phyloP scores from a whole-genome alignment of 92 coral and sea anemone species.

The Palythoa grandis region DNA sequence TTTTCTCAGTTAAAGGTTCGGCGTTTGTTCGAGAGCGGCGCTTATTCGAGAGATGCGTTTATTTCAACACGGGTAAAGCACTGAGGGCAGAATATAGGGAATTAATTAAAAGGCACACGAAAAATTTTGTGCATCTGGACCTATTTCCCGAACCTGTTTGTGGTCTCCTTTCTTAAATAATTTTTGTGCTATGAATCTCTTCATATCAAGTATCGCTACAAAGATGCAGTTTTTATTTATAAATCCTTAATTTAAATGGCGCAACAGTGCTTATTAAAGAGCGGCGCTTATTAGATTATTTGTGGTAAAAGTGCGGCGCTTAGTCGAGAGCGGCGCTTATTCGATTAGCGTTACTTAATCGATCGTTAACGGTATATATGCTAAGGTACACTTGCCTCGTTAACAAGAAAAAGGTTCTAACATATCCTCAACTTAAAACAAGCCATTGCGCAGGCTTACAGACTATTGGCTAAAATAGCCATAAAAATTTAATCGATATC shows the following conservation, averaged over 20 bases:
- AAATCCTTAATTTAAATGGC: slow-evolving; percentile 3
- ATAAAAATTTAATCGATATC: too few relatives aligned
- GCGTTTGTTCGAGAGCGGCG: too few relatives aligned
- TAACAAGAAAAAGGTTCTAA: too few relatives aligned
- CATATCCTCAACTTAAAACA: too few relatives aligned
- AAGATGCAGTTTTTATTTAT: not conserved
- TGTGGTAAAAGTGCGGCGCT: slow-evolving; percentile 4
- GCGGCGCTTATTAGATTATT: slow-evolving; percentile 9
- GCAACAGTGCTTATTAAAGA: slow-evolving; percentile 3
- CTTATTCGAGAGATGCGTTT: too few relatives aligned
- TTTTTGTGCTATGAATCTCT: not conserved
- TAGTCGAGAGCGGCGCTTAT: not conserved
- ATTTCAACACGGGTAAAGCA: too few relatives aligned
- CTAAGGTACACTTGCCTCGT: too few relatives aligned
- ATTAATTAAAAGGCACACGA: not conserved
- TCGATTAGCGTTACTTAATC: slow-evolving; percentile 15
- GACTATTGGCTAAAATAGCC: too few relatives aligned
- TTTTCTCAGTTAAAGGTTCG: too few relatives aligned
- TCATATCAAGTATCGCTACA: not conserved
- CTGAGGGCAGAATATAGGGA: too few relatives aligned
- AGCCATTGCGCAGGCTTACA: too few relatives aligned
- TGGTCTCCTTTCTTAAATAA: slow-evolving; percentile 6
- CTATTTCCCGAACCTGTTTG: not conserved
- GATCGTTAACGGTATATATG: not conserved
- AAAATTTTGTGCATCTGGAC: too few relatives aligned